These are phyloP conservation scores for Acomys russatus DNA, from an alignment of 2,797 vertebrate species.

Conservation along the genomic window DNA sequence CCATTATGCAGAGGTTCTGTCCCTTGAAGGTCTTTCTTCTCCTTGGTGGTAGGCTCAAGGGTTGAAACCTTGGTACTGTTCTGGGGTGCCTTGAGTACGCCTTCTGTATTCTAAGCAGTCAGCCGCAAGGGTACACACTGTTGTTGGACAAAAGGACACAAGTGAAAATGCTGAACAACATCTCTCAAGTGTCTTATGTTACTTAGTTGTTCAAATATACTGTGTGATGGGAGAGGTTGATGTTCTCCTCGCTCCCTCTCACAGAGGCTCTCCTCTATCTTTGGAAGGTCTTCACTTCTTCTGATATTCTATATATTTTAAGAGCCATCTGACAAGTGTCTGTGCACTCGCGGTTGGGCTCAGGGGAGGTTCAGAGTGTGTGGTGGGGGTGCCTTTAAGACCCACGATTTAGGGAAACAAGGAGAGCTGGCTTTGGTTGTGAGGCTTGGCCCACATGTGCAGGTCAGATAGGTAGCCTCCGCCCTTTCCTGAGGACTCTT, in stretches of 20 bases:
- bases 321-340: background rate
- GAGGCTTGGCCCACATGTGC: background rate
- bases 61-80: no score
- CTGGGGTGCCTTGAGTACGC: background rate
- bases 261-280: background rate
- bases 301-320: background rate
- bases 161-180: background rate
- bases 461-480: background rate
- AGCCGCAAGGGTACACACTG: no score
- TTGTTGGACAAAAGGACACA: background rate
- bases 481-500: background rate
- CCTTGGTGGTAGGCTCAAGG: background rate
- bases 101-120: background rate
- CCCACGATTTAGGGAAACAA: background rate
- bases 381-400: background rate
- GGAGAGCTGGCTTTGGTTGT: background rate
- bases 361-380: rapidly evolving
- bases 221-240: background rate
- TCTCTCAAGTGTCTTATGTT: background rate
- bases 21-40: background rate
- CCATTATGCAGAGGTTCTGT: no score
- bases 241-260: background rate
- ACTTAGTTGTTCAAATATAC: background rate
- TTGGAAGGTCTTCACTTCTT: background rate
- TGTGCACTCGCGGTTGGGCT: background rate